Percentiles rank a stretch among this genome's conserved stretches.
phyloP scores from a whole-genome alignment of 2,888 invertebrate species.

The Drosophila demipolita region DNA sequence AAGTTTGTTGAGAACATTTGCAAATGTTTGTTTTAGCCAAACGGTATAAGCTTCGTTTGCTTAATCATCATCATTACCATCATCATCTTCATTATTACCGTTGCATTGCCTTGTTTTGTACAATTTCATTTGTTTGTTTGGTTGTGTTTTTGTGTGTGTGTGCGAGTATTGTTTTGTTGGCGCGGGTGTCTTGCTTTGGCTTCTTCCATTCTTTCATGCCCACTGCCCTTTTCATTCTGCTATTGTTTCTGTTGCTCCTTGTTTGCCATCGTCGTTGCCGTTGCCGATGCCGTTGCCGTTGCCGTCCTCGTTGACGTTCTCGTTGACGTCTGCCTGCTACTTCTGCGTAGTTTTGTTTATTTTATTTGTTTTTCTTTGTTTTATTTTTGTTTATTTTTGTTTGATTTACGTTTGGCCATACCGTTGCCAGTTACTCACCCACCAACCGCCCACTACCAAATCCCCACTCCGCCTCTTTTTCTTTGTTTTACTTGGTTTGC shows the following conservation, averaged over 20 bases:
- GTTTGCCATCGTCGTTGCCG: conserved; percentile 64
- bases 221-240: conserved; percentile 32
- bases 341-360: conserved; percentile 79
- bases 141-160: conserved; percentile 42
- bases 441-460: conserved; percentile 1
- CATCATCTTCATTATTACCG: conserved; percentile 39
- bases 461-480: conserved; percentile 26
- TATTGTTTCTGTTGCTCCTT: conserved; percentile 59
- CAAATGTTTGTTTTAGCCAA: conserved; percentile 81
- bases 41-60: conserved; percentile 76
- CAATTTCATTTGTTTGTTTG: conserved; percentile 48
- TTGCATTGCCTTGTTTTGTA: conserved; percentile 53
- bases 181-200: conserved; percentile 59
- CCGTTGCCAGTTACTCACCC: conserved; percentile 43
- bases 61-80: conserved; percentile 51
- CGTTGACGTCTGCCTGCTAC: conserved; percentile 73
- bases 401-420: conserved; percentile 74
- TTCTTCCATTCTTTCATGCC: conserved; percentile 46
- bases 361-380: conserved; percentile 79
- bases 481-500: conserved; percentile 30
- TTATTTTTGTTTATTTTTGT: conserved; percentile 75
- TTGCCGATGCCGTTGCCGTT: conserved; percentile 11
- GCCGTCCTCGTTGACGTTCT: conserved; percentile 35
- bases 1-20: conserved; percentile 81
- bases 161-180: neutral